Conservation (phyloP, 2,888 invertebrate genomes). For the Catonia carolina region DNA sequence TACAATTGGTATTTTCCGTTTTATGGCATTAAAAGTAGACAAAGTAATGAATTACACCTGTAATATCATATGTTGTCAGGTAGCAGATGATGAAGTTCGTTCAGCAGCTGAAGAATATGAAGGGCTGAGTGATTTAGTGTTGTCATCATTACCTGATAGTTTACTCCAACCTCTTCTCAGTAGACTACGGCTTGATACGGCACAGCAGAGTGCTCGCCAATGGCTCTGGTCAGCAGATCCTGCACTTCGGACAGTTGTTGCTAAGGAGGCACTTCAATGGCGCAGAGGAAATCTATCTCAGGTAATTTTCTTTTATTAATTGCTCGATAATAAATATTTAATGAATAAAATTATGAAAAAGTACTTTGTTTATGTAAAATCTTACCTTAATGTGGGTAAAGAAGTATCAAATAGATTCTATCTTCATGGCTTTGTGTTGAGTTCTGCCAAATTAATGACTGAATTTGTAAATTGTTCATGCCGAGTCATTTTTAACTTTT, state of each 20-base stretch:
- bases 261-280: conserved; percentile 80
- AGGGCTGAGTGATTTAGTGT: conserved; percentile 70
- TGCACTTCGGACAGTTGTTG: conserved; percentile 70
- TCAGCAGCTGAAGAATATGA: conserved; percentile 62
- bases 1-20: too few species aligned
- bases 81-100: conserved; percentile 64
- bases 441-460: too few species aligned
- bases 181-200: conserved; percentile 57
- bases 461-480: too few species aligned
- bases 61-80: conserved; percentile 44
- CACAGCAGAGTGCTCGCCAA: conserved; percentile 51
- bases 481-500: too few species aligned
- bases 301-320: too few species aligned
- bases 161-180: conserved; percentile 69
- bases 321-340: background rate
- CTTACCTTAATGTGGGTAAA: too few species aligned
- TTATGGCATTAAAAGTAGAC: too few species aligned
- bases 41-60: too few species aligned
- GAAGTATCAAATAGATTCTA: too few species aligned
- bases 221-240: conserved; percentile 69
- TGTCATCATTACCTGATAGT: conserved; percentile 71
- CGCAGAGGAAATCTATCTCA: conserved; percentile 39
- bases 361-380: background rate
- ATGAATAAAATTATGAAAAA: too few species aligned
- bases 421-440: too few species aligned